Percentiles rank a stretch among this genome's conserved stretches.
These are phyloP conservation scores for Nipponacmea schrenckii DNA, from an alignment of 2,888 invertebrate species.

Conservation along the genomic window DNA sequence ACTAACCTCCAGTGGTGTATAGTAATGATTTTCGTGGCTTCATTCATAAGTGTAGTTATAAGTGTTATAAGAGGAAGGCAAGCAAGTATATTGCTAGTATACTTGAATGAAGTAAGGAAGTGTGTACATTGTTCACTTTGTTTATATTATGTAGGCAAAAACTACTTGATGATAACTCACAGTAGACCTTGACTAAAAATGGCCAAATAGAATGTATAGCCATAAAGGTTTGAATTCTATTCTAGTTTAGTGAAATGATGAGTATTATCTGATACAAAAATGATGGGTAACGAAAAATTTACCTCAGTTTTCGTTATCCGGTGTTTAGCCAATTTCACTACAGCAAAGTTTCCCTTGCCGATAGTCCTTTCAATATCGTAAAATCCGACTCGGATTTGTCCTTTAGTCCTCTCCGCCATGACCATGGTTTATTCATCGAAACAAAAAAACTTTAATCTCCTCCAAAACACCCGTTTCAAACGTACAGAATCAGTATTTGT, in stretches of 20 bases:
- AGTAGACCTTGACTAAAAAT: background rate
- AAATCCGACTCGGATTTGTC: constrained; percentile 80
- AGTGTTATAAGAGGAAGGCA: no score
- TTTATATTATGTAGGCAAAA: no score
- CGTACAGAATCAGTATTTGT: constrained; percentile 21
- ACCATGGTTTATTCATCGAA: constrained; percentile 45
- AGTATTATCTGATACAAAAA: background rate
- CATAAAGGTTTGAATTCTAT: background rate
- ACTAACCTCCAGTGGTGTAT: no score
- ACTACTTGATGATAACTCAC: no score
- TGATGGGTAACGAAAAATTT: constrained; percentile 65
- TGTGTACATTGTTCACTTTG: no score
- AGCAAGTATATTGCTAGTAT: no score
- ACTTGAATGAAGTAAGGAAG: no score
- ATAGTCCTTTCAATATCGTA: constrained; percentile 97
- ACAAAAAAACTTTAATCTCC: constrained; percentile 27
- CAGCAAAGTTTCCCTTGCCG: constrained; percentile 98
- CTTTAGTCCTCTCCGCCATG: constrained; percentile 52
- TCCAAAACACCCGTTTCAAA: constrained; percentile 22
- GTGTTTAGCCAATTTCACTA: constrained; percentile 98
- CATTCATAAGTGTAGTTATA: no score
- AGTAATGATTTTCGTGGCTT: no score
- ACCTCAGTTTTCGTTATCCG: constrained; percentile 99
- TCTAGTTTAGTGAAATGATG: background rate
- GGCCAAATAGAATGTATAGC: no score